phyloP scores from a whole-genome alignment of 2,113 vertebrate species.

The Calidris pugnax region DNA sequence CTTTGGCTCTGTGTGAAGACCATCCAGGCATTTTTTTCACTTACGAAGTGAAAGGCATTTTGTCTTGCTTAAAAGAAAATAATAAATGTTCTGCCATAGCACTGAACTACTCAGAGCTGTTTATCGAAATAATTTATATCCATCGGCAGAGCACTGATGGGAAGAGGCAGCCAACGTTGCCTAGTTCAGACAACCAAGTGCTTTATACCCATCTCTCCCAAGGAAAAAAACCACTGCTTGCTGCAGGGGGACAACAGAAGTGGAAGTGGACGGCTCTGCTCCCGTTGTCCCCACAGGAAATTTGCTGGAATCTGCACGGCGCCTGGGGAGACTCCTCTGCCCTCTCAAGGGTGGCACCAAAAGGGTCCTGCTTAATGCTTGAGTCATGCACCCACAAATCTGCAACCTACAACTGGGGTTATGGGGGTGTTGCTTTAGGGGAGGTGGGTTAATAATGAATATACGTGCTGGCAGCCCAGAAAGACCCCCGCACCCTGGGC shows the following conservation, averaged over 20 bases:
- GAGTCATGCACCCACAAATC: background rate
- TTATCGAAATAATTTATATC: background rate
- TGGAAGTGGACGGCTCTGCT: background rate
- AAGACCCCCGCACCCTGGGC: too few relatives aligned
- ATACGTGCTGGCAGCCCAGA: too few relatives aligned
- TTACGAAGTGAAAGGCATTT: background rate
- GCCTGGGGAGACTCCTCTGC: background rate
- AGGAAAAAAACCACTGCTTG: background rate
- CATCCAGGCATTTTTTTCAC: background rate
- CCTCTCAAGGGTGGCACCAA: background rate
- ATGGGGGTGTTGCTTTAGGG: background rate
- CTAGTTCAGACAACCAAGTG: background rate
- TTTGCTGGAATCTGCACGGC: fast-evolving
- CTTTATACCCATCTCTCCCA: background rate
- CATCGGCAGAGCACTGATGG: background rate
- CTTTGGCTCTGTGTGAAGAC: background rate
- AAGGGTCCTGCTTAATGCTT: background rate
- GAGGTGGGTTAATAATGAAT: background rate
- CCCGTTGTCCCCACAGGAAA: fast-evolving
- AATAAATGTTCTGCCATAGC: background rate
- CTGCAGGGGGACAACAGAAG: background rate
- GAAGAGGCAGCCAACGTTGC: background rate
- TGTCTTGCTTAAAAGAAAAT: background rate
- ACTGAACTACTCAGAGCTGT: background rate
- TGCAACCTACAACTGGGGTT: background rate